phyloP scores from a whole-genome alignment of 2,888 invertebrate species.

The Hymenopus coronatus region DNA sequence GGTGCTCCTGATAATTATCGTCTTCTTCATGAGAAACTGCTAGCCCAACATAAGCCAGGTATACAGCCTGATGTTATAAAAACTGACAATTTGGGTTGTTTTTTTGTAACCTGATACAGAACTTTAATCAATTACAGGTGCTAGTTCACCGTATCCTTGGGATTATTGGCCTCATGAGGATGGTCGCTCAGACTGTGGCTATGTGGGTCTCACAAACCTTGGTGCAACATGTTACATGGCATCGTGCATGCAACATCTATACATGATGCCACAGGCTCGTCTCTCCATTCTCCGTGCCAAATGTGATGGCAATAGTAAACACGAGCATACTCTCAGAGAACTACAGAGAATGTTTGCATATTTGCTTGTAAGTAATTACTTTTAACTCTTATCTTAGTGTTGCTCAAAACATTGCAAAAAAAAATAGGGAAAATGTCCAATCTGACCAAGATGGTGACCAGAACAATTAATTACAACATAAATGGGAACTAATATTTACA shows the following conservation, averaged over 20 bases:
- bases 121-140: constrained; percentile 48
- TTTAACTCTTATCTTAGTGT: too few species aligned
- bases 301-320: constrained; percentile 68
- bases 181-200: constrained; percentile 89
- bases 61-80: not conserved
- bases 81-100: not conserved
- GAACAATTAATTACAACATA: too few species aligned
- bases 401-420: too few species aligned
- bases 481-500: too few species aligned
- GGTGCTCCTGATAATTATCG: constrained; percentile 83
- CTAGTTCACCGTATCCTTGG: constrained; percentile 87
- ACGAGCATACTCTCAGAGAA: constrained; percentile 79
- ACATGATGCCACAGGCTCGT: constrained; percentile 94
- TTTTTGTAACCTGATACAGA: not conserved
- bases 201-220: constrained; percentile 89
- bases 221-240: constrained; percentile 98
- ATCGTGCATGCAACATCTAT: constrained; percentile 93
- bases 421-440: too few species aligned
- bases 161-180: constrained; percentile 98
- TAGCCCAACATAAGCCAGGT: constrained; percentile 83
- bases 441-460: too few species aligned
- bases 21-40: constrained; percentile 75
- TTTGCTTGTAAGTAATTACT: constrained; percentile 58
- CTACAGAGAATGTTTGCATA: constrained; percentile 95
- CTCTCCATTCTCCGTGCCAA: constrained; percentile 79